Percentiles rank a stretch among this genome's conserved stretches.
Conservation (phyloP, 2,888 invertebrate species). For the Tillus elongatus region DNA sequence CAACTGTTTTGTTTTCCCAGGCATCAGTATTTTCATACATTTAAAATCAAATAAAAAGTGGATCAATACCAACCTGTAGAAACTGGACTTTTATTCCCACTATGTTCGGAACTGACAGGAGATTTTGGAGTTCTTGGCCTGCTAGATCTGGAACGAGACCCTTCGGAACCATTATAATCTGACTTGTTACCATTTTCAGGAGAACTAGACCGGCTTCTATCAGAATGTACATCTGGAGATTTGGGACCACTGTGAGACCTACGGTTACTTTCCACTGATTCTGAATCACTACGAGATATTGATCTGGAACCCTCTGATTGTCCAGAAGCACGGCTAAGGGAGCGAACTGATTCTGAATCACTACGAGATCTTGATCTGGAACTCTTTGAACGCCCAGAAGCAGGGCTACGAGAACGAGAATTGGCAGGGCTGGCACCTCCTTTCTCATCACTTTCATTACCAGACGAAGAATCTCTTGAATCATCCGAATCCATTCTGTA, state of each 20-base stretch:
- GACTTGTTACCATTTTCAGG: constrained; percentile 14
- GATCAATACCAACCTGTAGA: no score
- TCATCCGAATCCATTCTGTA: constrained; percentile 60
- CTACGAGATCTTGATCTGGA: constrained; percentile 8
- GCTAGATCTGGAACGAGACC: constrained; percentile 12
- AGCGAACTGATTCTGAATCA: no score
- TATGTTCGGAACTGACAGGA: no score
- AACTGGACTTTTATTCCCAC: no score
- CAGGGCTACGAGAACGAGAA: constrained; percentile 20
- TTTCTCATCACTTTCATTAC: constrained; percentile 35
- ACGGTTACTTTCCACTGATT: constrained; percentile 25
- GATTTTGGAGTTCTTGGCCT: constrained; percentile 35
- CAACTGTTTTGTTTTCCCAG: no score
- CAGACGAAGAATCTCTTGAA: constrained; percentile 45
- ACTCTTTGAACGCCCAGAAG: constrained; percentile 14
- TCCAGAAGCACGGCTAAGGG: no score
- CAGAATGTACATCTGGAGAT: constrained; percentile 24
- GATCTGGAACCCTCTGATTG: no score
- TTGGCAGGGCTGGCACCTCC: constrained; percentile 26
- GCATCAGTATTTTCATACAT: no score
- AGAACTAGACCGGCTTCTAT: constrained; percentile 18
- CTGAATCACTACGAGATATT: constrained; percentile 16
- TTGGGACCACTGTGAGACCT: constrained; percentile 19
- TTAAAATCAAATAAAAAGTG: no score
- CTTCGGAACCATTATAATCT: constrained; percentile 12